Evolutionary conservation across 2,888 invertebrate genomes (phyloP).

Genomic region (Leptinotarsa haldemani): DNA sequence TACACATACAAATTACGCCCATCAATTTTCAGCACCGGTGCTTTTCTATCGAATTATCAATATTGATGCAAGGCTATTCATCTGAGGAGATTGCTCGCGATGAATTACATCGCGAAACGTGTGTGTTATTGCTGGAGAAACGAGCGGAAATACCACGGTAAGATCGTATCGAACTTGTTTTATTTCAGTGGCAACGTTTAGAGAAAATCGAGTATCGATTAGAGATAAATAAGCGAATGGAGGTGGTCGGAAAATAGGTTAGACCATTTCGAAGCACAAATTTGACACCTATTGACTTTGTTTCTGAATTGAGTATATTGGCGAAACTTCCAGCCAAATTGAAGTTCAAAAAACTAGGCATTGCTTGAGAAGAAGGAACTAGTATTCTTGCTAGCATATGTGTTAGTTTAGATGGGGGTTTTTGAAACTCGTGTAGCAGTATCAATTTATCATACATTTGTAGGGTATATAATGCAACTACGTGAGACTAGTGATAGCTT

Average conservation of each 20-base stretch:
- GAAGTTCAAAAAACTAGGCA: background rate
- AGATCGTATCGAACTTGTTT: background rate
- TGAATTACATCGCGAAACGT: constrained; percentile 9
- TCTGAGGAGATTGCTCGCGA: constrained; percentile 21
- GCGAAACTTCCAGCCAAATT: background rate
- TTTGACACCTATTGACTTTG: background rate
- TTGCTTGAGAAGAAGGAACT: too few species aligned
- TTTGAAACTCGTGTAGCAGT: too few species aligned
- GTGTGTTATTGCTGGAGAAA: constrained; percentile 4
- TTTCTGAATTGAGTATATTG: too few species aligned
- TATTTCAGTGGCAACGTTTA: background rate
- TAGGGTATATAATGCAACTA: too few species aligned
- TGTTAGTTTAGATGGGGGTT: too few species aligned
- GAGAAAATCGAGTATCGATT: background rate
- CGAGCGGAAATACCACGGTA: background rate
- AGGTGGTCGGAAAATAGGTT: background rate
- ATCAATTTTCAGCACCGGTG: constrained; percentile 20
- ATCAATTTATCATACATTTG: too few species aligned
- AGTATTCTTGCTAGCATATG: too few species aligned
- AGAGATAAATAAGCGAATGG: background rate
- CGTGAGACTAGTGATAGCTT: too few species aligned
- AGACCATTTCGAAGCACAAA: background rate
- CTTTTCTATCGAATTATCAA: constrained; percentile 27
- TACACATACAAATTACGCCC: constrained; percentile 8
- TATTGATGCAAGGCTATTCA: constrained; percentile 31